Evolutionary conservation across 2,113 vertebrate species (phyloP), one percentile per base, ranked within the genome.

Genomic region (Columbina picui): DNA sequence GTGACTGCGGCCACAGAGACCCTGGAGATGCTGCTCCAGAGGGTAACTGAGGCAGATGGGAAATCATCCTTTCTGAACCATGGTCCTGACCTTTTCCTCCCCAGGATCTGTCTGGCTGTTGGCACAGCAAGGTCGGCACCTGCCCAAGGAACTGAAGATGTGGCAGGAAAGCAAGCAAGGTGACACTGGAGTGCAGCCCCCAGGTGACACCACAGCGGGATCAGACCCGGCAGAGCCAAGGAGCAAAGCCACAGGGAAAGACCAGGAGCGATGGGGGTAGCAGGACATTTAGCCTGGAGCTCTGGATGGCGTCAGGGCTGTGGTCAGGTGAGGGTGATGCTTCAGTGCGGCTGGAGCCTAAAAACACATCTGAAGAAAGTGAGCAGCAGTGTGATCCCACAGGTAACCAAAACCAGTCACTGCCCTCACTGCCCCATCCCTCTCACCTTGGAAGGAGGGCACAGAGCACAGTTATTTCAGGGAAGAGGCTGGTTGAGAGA

Each of bases 241-340:
- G 30, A 61, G 47, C 29, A 41, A 41, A 63, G 14, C 39, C 0
- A 0, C 3, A 38, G 47, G 14, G 19, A 60, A 75, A 17, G 45
- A 39, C 53, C 38, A 39, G 38, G 25, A 43, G 60, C 1, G 7
- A 17, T 1, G 2, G 29, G 41, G 43, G 17, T 17, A 43, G 43
- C 17, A 16, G 43, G 15, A 43, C 43, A 7, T 43, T 43, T 17
- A 18, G 43, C 18, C 14, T 38, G 19, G 38, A 29, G 45, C 61
- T 60, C 1, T 0, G 38, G 53, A 10, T 0, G 3, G 34, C 1
- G 7, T 11, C 10, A 0, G n/a, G 36, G 32, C 36, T 34, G 34
- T 1, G 2, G 26, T 20, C 2, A 0, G 38, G 41, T 4, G 9
- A 39, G 30, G 29, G 53, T 11, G 83, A 32, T 4, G 22, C 38